A percentile compares a stretch with the other conserved stretches of the same genome.
Conservation (phyloP, 2,113 vertebrate species). For the Entomyzon cyanotis region DNA sequence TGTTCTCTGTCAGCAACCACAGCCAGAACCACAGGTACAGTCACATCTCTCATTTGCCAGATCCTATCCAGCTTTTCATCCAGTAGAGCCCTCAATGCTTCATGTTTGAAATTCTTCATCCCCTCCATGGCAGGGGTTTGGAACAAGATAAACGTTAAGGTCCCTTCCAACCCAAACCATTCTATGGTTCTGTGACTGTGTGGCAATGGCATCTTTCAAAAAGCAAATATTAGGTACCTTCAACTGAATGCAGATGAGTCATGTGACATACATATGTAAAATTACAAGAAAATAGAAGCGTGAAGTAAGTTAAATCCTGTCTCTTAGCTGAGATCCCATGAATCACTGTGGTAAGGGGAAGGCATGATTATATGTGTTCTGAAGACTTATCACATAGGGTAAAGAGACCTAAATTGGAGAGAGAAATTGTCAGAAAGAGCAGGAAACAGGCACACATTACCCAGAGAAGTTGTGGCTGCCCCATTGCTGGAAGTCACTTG, state of each 20-base stretch:
- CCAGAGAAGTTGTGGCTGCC: not conserved
- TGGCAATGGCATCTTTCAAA: not conserved
- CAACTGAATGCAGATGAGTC: not conserved
- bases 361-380: not conserved
- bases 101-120: not conserved
- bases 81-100: not conserved
- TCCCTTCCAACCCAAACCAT: not conserved
- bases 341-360: not conserved
- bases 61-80: not conserved
- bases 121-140: not conserved
- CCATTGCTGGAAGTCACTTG: not conserved
- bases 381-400: not conserved
- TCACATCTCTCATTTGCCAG: not conserved
- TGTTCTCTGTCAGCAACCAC: not conserved
- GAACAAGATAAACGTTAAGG: not conserved
- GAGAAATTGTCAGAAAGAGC: not conserved
- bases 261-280: not conserved
- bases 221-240: not conserved
- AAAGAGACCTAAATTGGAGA: not conserved
- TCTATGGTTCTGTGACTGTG: not conserved
- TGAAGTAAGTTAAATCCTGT: not conserved
- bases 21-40: not conserved
- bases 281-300: not conserved
- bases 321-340: not conserved
- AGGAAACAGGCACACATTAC: not conserved